Evolutionary conservation across 2,888 invertebrate genomes (phyloP).

Genomic region (Dastarcus helophoroides): DNA sequence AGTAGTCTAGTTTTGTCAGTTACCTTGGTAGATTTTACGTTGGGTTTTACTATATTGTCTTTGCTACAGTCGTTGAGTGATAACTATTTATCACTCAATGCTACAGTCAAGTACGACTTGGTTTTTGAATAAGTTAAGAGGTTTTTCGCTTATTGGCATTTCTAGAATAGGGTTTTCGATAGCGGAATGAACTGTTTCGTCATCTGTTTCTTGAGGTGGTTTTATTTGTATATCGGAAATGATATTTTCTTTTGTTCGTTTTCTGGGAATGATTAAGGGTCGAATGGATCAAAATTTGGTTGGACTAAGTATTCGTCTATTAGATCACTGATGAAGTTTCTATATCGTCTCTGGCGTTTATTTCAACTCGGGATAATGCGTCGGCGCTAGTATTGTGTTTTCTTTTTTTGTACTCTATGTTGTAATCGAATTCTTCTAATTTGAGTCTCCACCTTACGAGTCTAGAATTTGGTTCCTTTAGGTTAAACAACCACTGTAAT

Average conservation of each 20-base stretch:
- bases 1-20: too few relatives aligned
- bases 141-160: neutral
- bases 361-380: slow-evolving; percentile 1
- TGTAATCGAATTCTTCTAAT: too few relatives aligned
- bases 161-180: slow-evolving; percentile 2
- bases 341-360: slow-evolving; percentile 1
- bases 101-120: neutral
- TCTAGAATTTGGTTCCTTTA: too few relatives aligned
- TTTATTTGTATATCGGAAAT: neutral
- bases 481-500: too few relatives aligned
- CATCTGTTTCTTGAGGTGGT: neutral
- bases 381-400: too few relatives aligned
- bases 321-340: neutral
- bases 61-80: too few relatives aligned
- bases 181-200: slow-evolving; percentile 1
- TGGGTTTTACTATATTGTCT: neutral
- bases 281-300: too few relatives aligned
- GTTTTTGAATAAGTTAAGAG: neutral
- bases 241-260: neutral
- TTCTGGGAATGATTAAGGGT: neutral
- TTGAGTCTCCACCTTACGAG: too few relatives aligned
- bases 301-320: neutral
- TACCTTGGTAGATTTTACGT: too few relatives aligned
- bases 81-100: too few relatives aligned
- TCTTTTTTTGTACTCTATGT: too few relatives aligned